phyloP scores from a whole-genome alignment of 2,113 vertebrate species.

The Nyctereutes procyonoides region DNA sequence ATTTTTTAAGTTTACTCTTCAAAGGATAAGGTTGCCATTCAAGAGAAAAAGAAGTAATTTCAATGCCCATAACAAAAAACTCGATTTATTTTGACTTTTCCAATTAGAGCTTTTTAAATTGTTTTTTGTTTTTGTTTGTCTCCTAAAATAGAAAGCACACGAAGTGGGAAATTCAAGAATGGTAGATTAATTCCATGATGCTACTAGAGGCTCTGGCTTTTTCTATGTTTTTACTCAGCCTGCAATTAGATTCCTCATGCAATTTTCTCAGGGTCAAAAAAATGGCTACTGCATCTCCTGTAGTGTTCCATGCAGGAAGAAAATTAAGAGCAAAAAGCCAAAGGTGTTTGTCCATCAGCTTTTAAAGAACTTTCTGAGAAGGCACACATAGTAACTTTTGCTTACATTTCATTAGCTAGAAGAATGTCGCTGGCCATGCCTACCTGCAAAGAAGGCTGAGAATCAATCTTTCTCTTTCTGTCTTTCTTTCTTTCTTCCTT shows the following conservation, averaged over 20 bases:
- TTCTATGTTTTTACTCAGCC: not conserved
- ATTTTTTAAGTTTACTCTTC: conserved; percentile 1
- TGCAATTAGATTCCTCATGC: not conserved
- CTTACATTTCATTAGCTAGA: not conserved
- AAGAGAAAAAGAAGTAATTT: not conserved
- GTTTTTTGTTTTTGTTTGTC: not conserved
- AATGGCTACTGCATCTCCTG: not conserved
- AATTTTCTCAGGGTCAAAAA: not conserved
- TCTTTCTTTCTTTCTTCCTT: not conserved
- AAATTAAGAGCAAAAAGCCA: not conserved
- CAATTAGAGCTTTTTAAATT: not conserved
- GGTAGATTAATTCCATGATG: not conserved
- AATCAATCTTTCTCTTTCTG: not conserved
- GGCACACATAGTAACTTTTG: not conserved
- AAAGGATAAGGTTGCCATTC: not conserved
- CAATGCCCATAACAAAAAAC: not conserved
- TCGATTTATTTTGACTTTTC: not conserved
- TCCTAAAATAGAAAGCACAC: not conserved
- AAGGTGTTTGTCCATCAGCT: not conserved
- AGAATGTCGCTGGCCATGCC: not conserved
- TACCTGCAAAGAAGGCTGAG: not conserved
- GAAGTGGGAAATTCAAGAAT: not conserved
- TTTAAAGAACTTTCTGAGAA: not conserved
- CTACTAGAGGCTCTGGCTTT: not conserved
- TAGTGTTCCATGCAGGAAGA: not conserved